Evolutionary conservation across 2,888 invertebrate genomes (phyloP).

Genomic region (Anaspis maculata): DNA sequence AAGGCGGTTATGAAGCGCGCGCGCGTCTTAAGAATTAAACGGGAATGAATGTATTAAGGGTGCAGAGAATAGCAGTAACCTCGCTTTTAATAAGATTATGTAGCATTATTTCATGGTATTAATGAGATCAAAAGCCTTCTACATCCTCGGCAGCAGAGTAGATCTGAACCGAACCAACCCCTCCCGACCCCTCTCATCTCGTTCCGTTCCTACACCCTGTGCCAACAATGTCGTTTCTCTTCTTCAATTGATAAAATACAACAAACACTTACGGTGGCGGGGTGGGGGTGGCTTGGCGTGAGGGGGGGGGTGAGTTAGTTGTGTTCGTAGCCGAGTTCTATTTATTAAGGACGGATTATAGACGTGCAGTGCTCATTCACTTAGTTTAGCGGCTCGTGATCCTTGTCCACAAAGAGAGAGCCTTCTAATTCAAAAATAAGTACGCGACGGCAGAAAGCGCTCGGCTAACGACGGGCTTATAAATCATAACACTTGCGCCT

Average conservation of each 20-base stretch:
- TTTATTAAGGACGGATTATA: constrained; percentile 23
- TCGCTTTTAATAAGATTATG: constrained; percentile 68
- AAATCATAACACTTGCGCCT: constrained; percentile 31
- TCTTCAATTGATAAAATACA: constrained; percentile 25
- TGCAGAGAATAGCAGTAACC: constrained; percentile 53
- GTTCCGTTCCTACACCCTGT: no score
- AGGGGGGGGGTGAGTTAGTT: no score
- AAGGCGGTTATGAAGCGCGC: constrained; percentile 16
- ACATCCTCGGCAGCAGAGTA: constrained; percentile 47
- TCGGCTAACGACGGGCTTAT: constrained; percentile 29
- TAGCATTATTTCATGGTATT: constrained; percentile 68
- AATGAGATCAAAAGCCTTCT: constrained; percentile 67
- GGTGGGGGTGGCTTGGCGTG: no score
- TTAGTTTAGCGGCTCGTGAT: constrained; percentile 25
- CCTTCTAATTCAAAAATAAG: constrained; percentile 21
- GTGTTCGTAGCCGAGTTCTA: constrained; percentile 15
- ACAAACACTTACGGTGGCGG: constrained; percentile 21
- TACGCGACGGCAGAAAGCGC: constrained; percentile 17
- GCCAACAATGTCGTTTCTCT: constrained; percentile 29
- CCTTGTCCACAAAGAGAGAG: constrained; percentile 28
- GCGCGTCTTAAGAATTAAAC: constrained; percentile 42
- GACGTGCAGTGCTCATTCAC: constrained; percentile 23
- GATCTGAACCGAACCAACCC: constrained; percentile 28
- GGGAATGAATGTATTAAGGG: constrained; percentile 43
- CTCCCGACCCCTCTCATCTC: no score